Conservation (phyloP, 1,140 invertebrate genomes). For the Eupeodes corollae region DNA sequence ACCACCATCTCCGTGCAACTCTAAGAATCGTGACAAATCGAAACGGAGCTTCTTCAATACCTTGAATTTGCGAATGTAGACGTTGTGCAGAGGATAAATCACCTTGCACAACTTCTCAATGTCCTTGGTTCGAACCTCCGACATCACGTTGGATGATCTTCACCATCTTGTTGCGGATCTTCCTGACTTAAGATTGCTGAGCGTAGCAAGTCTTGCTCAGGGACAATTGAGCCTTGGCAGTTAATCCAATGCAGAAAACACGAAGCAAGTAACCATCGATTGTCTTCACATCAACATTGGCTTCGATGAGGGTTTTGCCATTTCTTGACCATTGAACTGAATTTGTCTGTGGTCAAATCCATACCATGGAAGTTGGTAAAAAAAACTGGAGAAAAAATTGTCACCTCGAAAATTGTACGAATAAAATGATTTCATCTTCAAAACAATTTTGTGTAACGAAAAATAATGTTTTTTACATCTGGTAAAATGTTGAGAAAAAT, state of each 20-base stretch:
- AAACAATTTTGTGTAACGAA: too few relatives aligned
- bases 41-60: conserved; percentile 99
- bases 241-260: conserved; percentile 98
- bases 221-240: conserved; percentile 85
- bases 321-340: conserved; percentile 98
- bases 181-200: conserved; percentile 87
- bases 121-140: too few relatives aligned
- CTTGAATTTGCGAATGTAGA: too few relatives aligned
- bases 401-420: too few relatives aligned
- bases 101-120: too few relatives aligned
- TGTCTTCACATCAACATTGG: too few relatives aligned
- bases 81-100: conserved; percentile 96
- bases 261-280: conserved; percentile 94
- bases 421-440: too few relatives aligned
- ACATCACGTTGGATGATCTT: too few relatives aligned
- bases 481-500: too few relatives aligned
- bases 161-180: conserved; percentile 91
- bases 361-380: conserved; percentile 99
- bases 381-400: too few relatives aligned
- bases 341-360: conserved; percentile 96
- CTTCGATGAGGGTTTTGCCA: conserved; percentile 97
- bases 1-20: conserved; percentile 86
- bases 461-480: too few relatives aligned
- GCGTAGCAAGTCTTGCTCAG: conserved; percentile 97
- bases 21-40: conserved; percentile 90